Conservation (phyloP, 2,888 invertebrate genomes). For the Scelioninae gen. 2 region DNA sequence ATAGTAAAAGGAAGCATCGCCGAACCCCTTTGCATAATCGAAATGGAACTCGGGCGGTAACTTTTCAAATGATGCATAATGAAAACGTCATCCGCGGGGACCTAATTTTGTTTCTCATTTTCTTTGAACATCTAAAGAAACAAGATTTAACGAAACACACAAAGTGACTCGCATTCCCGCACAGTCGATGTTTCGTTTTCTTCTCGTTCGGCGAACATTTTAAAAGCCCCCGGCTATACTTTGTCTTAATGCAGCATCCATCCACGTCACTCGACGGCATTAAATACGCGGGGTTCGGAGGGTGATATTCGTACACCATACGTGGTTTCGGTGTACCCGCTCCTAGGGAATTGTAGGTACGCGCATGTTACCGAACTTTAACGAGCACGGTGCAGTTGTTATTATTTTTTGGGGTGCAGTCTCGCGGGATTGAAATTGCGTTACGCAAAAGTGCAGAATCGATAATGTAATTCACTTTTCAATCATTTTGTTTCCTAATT, state of each 20-base stretch:
- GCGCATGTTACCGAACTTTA: constrained; percentile 19
- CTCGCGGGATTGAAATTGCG: too few relatives aligned
- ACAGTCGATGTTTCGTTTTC: constrained; percentile 37
- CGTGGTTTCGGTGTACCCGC: constrained; percentile 10
- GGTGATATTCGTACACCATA: background rate
- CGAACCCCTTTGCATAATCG: too few relatives aligned
- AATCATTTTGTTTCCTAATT: too few relatives aligned
- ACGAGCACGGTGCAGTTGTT: constrained; percentile 2
- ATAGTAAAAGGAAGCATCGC: background rate
- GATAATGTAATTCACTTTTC: too few relatives aligned
- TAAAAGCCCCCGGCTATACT: constrained; percentile 47
- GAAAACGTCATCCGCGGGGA: constrained; percentile 23
- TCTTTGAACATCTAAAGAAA: constrained; percentile 9
- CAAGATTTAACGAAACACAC: constrained; percentile 24
- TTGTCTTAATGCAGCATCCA: constrained; percentile 51
- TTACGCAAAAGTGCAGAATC: too few relatives aligned
- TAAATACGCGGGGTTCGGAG: constrained; percentile 10
- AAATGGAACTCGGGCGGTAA: too few relatives aligned
- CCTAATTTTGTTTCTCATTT: constrained; percentile 28
- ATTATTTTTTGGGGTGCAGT: too few relatives aligned
- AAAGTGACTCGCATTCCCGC: constrained; percentile 24
- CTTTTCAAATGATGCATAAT: constrained; percentile 4
- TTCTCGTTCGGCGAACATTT: constrained; percentile 44
- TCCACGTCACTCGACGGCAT: constrained; percentile 31
- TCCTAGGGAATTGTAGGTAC: constrained; percentile 20